phyloP scores from a whole-genome alignment of 2,797 vertebrate species.

The Pangasius macronema region DNA sequence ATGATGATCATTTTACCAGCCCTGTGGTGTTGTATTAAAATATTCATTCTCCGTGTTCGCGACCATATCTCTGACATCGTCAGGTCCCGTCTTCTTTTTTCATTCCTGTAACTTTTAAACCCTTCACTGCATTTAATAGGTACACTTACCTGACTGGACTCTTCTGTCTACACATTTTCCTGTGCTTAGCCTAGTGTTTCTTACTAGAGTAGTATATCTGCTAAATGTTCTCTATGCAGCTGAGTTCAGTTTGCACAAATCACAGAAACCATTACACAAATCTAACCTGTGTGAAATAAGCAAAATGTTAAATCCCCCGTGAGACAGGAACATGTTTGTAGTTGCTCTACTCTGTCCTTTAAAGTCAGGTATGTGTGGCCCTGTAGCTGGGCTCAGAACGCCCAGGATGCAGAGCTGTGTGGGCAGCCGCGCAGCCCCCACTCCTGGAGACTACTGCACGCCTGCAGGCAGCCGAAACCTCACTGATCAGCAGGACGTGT shows the following conservation, averaged over 20 bases:
- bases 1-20: not conserved
- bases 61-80: not conserved
- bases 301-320: not conserved
- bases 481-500: constrained; percentile 55
- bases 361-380: constrained; percentile 6
- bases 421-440: constrained; percentile 49
- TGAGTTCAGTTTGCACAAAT: not conserved
- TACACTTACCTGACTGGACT: not conserved
- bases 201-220: not conserved
- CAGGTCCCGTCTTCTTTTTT: not conserved
- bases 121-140: constrained; percentile 4
- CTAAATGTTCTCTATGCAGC: not conserved
- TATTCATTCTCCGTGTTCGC: not conserved
- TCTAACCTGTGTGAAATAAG: not conserved
- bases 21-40: not conserved
- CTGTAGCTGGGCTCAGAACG: constrained; percentile 22
- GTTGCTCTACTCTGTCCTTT: constrained; percentile 12
- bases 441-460: constrained; percentile 59
- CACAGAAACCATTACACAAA: not conserved
- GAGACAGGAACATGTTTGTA: not conserved
- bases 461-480: constrained; percentile 58
- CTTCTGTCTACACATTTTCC: not conserved
- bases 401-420: constrained; percentile 22
- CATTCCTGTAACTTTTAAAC: not conserved
- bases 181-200: not conserved